phyloP scores from a whole-genome alignment of 2,888 invertebrate species.

The Drosophila crucigera region DNA sequence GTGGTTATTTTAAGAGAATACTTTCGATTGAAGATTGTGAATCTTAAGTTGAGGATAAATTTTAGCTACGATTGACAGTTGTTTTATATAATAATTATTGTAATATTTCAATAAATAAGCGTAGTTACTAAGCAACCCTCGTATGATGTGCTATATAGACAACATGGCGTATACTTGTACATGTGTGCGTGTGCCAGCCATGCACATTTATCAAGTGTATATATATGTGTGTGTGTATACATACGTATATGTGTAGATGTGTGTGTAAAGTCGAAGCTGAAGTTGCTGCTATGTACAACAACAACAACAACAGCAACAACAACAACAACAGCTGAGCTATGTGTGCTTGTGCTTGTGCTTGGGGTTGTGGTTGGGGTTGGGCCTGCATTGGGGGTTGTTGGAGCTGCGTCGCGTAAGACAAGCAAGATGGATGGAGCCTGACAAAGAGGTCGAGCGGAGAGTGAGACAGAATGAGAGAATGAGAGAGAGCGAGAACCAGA shows the following conservation, averaged over 20 bases:
- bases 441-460: not conserved
- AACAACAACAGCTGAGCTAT: slow-evolving; percentile 40
- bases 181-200: slow-evolving; percentile 44
- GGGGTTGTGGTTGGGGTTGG: slow-evolving; percentile 34
- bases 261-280: slow-evolving; percentile 48
- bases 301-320: slow-evolving; percentile 34
- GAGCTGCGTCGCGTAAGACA: slow-evolving; percentile 46
- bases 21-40: not conserved
- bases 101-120: not conserved
- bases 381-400: slow-evolving; percentile 45
- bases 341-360: slow-evolving; percentile 8
- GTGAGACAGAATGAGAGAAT: not conserved
- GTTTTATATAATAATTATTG: not conserved
- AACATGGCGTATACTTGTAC: slow-evolving; percentile 41
- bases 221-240: slow-evolving; percentile 31
- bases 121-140: slow-evolving; percentile 35
- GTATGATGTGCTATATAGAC: slow-evolving; percentile 61
- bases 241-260: slow-evolving; percentile 4
- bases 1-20: no score
- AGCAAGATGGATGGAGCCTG: slow-evolving; percentile 29
- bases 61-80: not conserved
- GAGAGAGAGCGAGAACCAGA: not conserved
- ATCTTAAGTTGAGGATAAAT: not conserved
- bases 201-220: slow-evolving; percentile 76
- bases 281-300: slow-evolving; percentile 55